Evolutionary conservation across 2,797 vertebrate genomes (phyloP).

Genomic region (Remorina albescens): DNA sequence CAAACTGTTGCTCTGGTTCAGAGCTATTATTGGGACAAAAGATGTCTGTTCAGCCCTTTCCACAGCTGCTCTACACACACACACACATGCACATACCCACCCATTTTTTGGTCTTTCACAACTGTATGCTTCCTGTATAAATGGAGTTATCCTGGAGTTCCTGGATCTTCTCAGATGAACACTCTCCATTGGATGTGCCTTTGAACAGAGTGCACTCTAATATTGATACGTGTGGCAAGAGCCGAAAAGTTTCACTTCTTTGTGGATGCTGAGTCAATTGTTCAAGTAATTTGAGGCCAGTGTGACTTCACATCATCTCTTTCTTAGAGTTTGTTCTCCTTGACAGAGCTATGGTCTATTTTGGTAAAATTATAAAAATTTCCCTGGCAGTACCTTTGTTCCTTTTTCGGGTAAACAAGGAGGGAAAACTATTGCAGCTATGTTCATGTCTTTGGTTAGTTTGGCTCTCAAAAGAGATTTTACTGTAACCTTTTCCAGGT

Average conservation of each 20-base stretch:
- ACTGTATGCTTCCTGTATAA: conserved; percentile 68
- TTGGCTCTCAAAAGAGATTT: conserved; percentile 61
- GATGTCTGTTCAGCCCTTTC: conserved; percentile 83
- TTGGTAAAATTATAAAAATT: conserved; percentile 73
- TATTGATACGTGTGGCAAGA: conserved; percentile 32
- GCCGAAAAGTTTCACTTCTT: conserved; percentile 34
- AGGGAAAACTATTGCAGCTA: conserved; percentile 39
- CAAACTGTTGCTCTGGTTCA: conserved; percentile 69
- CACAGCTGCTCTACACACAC: conserved; percentile 79
- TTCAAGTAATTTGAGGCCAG: conserved; percentile 53
- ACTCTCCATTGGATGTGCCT: conserved; percentile 19
- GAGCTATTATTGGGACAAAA: conserved; percentile 81
- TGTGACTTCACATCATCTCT: conserved; percentile 52
- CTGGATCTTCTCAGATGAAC: conserved; percentile 54
- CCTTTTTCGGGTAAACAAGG: conserved; percentile 71
- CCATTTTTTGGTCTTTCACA: conserved; percentile 76
- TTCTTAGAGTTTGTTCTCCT: conserved; percentile 57
- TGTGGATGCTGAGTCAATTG: conserved; percentile 34
- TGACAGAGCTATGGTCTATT: conserved; percentile 66
- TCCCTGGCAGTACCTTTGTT: conserved; percentile 68
- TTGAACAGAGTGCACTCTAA: conserved; percentile 26
- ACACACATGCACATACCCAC: conserved; percentile 70
- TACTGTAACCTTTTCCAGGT: conserved; percentile 50
- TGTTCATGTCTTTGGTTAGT: conserved; percentile 63
- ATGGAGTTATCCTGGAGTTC: conserved; percentile 65